Evolutionary conservation across 2,113 vertebrate genomes (phyloP).

Genomic region (Neomonachus schauinslandi): DNA sequence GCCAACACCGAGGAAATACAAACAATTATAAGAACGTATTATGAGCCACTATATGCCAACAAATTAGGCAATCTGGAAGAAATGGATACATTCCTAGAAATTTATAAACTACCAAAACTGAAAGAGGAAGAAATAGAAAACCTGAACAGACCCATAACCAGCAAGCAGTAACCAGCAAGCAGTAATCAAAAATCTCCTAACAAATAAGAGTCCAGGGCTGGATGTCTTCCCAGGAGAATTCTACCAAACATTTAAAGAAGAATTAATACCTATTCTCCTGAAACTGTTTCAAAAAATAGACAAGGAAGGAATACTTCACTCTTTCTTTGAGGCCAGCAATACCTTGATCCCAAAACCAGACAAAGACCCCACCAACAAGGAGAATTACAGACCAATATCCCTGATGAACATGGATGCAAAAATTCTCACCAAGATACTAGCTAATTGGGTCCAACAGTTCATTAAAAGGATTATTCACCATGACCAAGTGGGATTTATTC

Average conservation of each 20-base stretch:
- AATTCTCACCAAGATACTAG: too few relatives aligned
- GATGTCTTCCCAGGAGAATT: neutral
- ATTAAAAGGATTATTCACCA: too few relatives aligned
- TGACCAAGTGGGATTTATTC: too few relatives aligned
- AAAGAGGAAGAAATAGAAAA: neutral
- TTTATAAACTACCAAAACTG: neutral
- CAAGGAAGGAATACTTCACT: neutral
- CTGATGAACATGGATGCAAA: neutral
- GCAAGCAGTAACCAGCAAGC: too few relatives aligned
- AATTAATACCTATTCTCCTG: neutral
- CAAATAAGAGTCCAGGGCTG: neutral
- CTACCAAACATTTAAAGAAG: neutral
- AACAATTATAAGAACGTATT: neutral
- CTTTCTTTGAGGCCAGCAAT: neutral
- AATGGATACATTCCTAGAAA: neutral
- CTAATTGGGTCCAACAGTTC: too few relatives aligned
- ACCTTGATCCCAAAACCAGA: neutral
- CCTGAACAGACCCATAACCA: neutral
- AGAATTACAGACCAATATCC: neutral
- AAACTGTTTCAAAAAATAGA: neutral
- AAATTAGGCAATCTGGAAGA: neutral
- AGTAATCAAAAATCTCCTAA: too few relatives aligned
- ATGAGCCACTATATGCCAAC: neutral
- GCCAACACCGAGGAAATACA: neutral
- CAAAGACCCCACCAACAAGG: neutral